Evolutionary conservation across 1,140 invertebrate genomes (phyloP).

Genomic region (Leptopilina clavipes): DNA sequence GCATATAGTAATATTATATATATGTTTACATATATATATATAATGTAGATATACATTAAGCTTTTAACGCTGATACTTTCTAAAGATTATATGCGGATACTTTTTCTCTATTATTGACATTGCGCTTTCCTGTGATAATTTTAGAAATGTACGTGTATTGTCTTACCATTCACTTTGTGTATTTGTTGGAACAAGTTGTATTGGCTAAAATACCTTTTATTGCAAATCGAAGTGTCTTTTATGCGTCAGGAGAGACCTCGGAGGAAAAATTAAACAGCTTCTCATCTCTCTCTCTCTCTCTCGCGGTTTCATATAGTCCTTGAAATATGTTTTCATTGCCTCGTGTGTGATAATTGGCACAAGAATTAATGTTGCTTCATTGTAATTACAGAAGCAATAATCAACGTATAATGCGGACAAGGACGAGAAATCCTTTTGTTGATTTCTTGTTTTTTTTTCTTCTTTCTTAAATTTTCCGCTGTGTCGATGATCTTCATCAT

Average conservation of each 20-base stretch:
- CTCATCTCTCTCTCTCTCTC: too few relatives aligned
- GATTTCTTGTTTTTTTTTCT: not conserved
- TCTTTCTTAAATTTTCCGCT: not conserved
- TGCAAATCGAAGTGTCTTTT: not conserved
- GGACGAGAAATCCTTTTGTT: constrained; percentile 15
- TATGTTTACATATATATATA: too few relatives aligned
- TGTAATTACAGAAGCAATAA: constrained; percentile 9
- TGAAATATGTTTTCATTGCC: constrained; percentile 16
- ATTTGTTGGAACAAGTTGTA: not conserved
- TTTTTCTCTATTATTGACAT: too few relatives aligned
- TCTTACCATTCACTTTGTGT: not conserved
- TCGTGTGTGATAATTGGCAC: constrained; percentile 16
- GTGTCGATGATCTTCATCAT: constrained; percentile 7
- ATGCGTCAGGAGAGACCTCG: not conserved
- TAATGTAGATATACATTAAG: too few relatives aligned
- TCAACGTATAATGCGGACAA: constrained; percentile 8
- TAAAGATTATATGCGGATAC: too few relatives aligned
- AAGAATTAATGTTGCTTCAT: not conserved
- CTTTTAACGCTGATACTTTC: too few relatives aligned
- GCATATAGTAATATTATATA: too few relatives aligned
- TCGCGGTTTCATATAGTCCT: not conserved
- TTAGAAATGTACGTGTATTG: too few relatives aligned
- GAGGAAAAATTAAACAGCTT: constrained; percentile 11
- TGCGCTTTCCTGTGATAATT: too few relatives aligned
- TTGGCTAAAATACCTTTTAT: not conserved